A percentile compares a stretch with the other conserved stretches of the same genome.
These are phyloP conservation scores for Drosophila testacea DNA, from an alignment of 2,888 invertebrate species.

Conservation along the genomic window DNA sequence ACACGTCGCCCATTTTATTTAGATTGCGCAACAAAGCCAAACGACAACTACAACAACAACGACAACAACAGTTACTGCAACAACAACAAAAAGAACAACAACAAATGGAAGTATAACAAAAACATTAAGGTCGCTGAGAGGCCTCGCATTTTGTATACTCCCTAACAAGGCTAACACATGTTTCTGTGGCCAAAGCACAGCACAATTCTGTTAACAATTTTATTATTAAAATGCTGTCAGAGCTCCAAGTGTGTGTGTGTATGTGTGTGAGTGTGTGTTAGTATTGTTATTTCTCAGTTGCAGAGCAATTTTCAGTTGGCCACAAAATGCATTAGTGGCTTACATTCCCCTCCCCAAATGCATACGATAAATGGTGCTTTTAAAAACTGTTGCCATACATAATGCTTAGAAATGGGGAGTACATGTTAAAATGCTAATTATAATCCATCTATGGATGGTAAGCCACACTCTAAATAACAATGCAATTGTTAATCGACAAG, in stretches of 20 bases:
- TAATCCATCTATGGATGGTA: slow-evolving; percentile 20
- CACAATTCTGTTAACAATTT: slow-evolving; percentile 80
- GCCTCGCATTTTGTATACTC: slow-evolving; percentile 46
- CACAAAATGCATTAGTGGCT: slow-evolving; percentile 76
- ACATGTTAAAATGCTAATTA: slow-evolving; percentile 40
- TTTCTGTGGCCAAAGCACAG: slow-evolving; percentile 76
- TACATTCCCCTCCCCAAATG: slow-evolving; percentile 11
- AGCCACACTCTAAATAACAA: slow-evolving; percentile 22
- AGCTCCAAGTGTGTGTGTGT: slow-evolving; percentile 21
- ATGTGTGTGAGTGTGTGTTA: slow-evolving; percentile 10
- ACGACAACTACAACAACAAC: slow-evolving; percentile 34
- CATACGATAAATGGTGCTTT: slow-evolving; percentile 33
- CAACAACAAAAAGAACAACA: slow-evolving; percentile 20
- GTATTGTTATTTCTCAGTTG: slow-evolving; percentile 26
- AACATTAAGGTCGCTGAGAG: slow-evolving; percentile 61
- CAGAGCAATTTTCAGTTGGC: slow-evolving; percentile 63
- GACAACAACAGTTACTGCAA: slow-evolving; percentile 20
- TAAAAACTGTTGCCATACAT: slow-evolving; percentile 30
- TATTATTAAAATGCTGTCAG: slow-evolving; percentile 78
- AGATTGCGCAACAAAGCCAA: slow-evolving; percentile 75
- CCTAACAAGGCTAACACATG: slow-evolving; percentile 78
- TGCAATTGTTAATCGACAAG: slow-evolving; percentile 13
- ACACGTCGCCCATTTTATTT: slow-evolving; percentile 80
- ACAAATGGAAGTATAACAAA: slow-evolving; percentile 25
- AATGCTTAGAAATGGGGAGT: slow-evolving; percentile 23